These are phyloP conservation scores for Cyprinodon tularosa DNA, from an alignment of 2,113 vertebrate species.

Conservation along the genomic window DNA sequence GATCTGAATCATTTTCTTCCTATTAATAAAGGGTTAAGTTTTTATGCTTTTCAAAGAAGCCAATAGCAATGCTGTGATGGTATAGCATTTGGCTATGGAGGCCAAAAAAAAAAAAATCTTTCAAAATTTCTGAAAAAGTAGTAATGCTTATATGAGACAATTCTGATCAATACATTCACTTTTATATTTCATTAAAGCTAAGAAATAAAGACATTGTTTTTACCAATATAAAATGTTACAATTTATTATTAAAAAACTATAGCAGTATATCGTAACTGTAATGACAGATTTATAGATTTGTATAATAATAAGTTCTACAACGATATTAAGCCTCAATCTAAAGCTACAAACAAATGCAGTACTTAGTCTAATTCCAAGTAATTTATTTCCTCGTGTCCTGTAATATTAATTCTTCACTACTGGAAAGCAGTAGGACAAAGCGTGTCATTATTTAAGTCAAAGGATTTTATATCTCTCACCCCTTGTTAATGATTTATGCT, in stretches of 20 bases:
- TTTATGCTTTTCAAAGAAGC: constrained; percentile 19
- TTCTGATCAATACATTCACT: neutral
- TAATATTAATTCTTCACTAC: no score
- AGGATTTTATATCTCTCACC: no score
- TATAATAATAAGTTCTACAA: no score
- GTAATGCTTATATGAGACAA: neutral
- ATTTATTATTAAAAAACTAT: neutral
- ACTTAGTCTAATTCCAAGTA: no score
- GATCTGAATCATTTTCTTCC: neutral
- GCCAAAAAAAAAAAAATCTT: neutral
- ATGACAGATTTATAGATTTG: no score
- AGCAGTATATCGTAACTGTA: no score
- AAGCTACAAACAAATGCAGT: no score
- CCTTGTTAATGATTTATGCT: no score
- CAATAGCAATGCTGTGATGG: constrained; percentile 7
- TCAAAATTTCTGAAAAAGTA: neutral
- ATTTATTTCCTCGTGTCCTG: no score
- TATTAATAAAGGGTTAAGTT: neutral
- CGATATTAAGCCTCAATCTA: no score
- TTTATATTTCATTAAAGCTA: neutral
- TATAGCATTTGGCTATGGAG: neutral
- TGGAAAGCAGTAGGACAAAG: no score
- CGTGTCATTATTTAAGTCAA: no score
- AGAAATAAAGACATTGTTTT: neutral
- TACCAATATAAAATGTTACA: neutral